Evolutionary conservation across 1,140 invertebrate species (phyloP).

Genomic region (Teleogryllus occipitalis): DNA sequence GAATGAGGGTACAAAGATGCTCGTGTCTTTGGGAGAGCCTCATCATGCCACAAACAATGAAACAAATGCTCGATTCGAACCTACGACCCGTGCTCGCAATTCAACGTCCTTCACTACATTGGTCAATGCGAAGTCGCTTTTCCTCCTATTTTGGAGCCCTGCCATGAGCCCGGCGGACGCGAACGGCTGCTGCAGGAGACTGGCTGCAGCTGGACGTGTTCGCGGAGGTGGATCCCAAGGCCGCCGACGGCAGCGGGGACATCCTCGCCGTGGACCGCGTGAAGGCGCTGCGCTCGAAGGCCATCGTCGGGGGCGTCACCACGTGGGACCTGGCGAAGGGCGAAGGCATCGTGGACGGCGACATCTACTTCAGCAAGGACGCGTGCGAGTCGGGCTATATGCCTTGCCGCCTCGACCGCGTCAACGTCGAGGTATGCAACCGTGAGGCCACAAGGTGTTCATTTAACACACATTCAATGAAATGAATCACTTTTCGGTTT

Average conservation of each 20-base stretch:
- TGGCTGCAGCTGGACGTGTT: slow-evolving; percentile 50
- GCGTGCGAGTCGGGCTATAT: slow-evolving; percentile 42
- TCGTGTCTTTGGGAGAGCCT: no score
- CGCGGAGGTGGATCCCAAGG: slow-evolving; percentile 43
- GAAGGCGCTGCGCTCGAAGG: slow-evolving; percentile 43
- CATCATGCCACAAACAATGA: no score
- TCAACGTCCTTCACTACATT: no score
- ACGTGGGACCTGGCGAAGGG: slow-evolving; percentile 38
- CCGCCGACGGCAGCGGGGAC: slow-evolving; percentile 40
- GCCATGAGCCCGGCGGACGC: no score
- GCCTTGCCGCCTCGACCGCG: slow-evolving; percentile 44
- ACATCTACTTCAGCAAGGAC: slow-evolving; percentile 46
- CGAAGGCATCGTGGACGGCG: slow-evolving; percentile 42
- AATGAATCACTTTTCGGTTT: no score
- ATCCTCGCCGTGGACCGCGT: slow-evolving; percentile 48
- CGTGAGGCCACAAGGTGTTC: no score
- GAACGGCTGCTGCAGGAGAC: slow-evolving; percentile 55
- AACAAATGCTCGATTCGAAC: no score
- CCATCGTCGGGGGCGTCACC: slow-evolving; percentile 42
- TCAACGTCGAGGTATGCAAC: slow-evolving; percentile 7
- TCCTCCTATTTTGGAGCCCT: no score
- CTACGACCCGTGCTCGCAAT: no score
- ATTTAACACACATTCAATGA: no score
- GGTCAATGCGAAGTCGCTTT: no score
- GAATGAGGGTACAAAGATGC: no score